Conservation (phyloP, 2,888 invertebrate genomes). For the Eulithis testata region DNA sequence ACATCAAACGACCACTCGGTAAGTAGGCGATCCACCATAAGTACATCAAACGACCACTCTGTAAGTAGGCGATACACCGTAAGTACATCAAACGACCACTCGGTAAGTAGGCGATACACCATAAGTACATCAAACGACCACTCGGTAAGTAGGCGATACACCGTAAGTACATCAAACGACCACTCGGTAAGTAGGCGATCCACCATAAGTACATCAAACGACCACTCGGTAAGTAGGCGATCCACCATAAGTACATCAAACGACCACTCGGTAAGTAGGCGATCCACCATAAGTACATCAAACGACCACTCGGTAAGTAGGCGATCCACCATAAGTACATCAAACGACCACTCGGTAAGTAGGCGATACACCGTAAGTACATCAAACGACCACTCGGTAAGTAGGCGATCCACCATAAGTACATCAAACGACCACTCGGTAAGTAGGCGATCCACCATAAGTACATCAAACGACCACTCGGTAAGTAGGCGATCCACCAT, state of each 20-base stretch:
- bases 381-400: slow-evolving; percentile 92
- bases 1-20: too few species aligned
- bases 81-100: slow-evolving; percentile 94
- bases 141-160: slow-evolving; percentile 94
- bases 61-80: slow-evolving; percentile 91
- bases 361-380: slow-evolving; percentile 92
- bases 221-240: too few species aligned
- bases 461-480: slow-evolving; percentile 93
- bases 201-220: slow-evolving; percentile 92
- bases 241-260: slow-evolving; percentile 93
- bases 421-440: slow-evolving; percentile 92
- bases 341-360: too few species aligned
- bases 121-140: slow-evolving; percentile 93
- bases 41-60: slow-evolving; percentile 93
- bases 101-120: slow-evolving; percentile 92
- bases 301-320: too few species aligned
- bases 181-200: too few species aligned
- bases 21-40: slow-evolving; percentile 89
- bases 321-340: slow-evolving; percentile 93
- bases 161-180: slow-evolving; percentile 92
- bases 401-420: slow-evolving; percentile 93
- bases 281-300: slow-evolving; percentile 92
- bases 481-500: slow-evolving; percentile 91
- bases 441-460: slow-evolving; percentile 92
- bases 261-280: too few species aligned